Conservation (phyloP, 2,113 vertebrate genomes). For the Pomatostomus ruficeps region DNA sequence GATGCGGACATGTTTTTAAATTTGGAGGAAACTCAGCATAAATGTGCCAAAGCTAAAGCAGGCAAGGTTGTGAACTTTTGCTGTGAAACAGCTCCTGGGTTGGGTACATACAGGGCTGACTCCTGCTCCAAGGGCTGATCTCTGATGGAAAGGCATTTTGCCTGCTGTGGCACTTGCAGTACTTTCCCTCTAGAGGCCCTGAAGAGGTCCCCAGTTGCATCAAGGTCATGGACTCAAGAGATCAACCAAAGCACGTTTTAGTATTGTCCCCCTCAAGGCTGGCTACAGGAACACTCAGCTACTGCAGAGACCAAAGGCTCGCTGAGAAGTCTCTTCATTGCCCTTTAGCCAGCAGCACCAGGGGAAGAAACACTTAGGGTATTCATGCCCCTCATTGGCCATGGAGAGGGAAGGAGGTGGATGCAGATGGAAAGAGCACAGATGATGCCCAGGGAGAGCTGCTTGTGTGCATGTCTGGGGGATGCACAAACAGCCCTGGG, state of each 20-base stretch:
- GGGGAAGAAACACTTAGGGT: not conserved
- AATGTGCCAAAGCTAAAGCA: not conserved
- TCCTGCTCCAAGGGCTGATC: not conserved
- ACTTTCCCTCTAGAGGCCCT: not conserved
- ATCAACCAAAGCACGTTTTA: not conserved
- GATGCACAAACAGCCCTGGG: fast-evolving
- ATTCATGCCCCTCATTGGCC: not conserved
- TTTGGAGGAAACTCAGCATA: not conserved
- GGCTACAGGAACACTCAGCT: not conserved
- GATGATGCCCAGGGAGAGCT: not conserved
- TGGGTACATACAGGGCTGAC: fast-evolving
- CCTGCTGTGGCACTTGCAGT: not conserved
- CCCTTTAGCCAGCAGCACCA: not conserved
- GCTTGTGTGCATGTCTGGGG: fast-evolving
- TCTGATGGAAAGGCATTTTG: not conserved
- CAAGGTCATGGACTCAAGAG: fast-evolving
- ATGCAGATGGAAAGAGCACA: not conserved
- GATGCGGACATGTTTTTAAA: not conserved
- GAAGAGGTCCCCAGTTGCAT: not conserved
- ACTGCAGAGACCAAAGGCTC: not conserved
- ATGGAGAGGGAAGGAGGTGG: not conserved
- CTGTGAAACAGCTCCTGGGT: not conserved
- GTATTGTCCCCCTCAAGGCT: not conserved
- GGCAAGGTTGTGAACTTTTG: not conserved
- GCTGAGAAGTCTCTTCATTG: not conserved